Conservation (phyloP, 1,140 invertebrate species). For the Hermetia illucens region DNA sequence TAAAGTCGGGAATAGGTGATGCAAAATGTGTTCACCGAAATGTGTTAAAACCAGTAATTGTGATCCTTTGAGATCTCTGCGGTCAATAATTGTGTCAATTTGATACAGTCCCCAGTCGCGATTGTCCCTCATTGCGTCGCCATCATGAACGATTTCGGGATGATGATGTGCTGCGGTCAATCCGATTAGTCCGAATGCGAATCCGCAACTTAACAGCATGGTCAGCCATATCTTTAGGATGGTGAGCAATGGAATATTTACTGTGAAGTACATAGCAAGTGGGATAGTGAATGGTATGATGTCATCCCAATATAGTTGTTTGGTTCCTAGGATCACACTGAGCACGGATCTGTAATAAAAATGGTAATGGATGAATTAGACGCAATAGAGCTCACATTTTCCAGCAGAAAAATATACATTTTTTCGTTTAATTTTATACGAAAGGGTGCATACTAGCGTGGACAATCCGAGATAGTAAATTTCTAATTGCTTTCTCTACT, state of each 20-base stretch:
- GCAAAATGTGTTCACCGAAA: constrained; percentile 63
- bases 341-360: no score
- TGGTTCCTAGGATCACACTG: no score
- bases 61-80: constrained; percentile 48
- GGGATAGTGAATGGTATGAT: constrained; percentile 37
- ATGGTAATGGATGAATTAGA: no score
- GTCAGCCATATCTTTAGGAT: constrained; percentile 39
- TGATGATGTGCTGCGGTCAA: constrained; percentile 69
- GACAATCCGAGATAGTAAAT: no score
- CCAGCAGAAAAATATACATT: no score
- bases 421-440: no score
- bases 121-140: constrained; percentile 42
- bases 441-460: no score
- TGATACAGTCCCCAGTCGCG: constrained; percentile 68
- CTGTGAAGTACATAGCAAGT: constrained; percentile 31
- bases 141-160: constrained; percentile 68
- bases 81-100: constrained; percentile 57
- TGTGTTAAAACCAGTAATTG: constrained; percentile 49
- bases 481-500: no score
- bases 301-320: constrained; percentile 26
- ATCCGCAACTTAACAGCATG: constrained; percentile 40
- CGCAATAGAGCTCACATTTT: no score
- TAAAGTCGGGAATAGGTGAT: constrained; percentile 68
- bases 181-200: constrained; percentile 48
- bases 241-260: constrained; percentile 12